Evolutionary conservation across 2,888 invertebrate species (phyloP).

Genomic region (Hermodice carunculata): DNA sequence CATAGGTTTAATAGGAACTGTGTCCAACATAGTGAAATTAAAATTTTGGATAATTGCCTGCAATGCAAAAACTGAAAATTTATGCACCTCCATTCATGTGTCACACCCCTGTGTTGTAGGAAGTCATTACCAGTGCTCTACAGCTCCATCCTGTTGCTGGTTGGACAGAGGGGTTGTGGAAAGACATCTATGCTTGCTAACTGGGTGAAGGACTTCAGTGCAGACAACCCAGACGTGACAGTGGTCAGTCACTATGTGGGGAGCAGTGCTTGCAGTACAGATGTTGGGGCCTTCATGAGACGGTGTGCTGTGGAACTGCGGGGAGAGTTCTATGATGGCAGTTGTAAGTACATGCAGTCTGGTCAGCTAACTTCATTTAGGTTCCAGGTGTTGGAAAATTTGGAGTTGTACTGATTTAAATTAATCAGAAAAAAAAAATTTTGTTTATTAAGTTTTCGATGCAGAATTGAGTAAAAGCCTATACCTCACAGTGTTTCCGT

Average conservation of each 20-base stretch:
- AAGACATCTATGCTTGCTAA: constrained; percentile 59
- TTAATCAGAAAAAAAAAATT: too few species aligned
- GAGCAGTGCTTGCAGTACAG: constrained; percentile 50
- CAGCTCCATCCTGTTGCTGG: constrained; percentile 53
- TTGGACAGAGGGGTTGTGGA: constrained; percentile 62
- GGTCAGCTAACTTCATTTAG: too few species aligned
- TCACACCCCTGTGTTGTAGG: too few species aligned
- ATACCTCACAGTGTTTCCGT: too few species aligned
- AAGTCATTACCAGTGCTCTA: constrained; percentile 11
- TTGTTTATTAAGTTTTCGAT: too few species aligned
- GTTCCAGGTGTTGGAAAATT: too few species aligned
- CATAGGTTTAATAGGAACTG: neutral
- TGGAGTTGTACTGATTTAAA: too few species aligned
- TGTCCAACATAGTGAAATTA: neutral
- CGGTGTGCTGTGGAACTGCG: constrained; percentile 28
- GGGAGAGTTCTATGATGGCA: constrained; percentile 5
- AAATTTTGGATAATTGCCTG: too few species aligned
- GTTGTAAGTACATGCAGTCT: too few species aligned
- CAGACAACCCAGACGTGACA: constrained; percentile 46
- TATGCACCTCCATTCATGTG: too few species aligned
- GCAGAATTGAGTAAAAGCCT: too few species aligned
- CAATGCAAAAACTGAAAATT: too few species aligned
- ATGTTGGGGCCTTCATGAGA: constrained; percentile 52
- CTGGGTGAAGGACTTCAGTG: constrained; percentile 57
- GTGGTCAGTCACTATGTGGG: constrained; percentile 58